Evolutionary conservation across 2,797 vertebrate genomes (phyloP), one percentile per base, ranked within the genome.

Genomic region (Poliocrania exsul): DNA sequence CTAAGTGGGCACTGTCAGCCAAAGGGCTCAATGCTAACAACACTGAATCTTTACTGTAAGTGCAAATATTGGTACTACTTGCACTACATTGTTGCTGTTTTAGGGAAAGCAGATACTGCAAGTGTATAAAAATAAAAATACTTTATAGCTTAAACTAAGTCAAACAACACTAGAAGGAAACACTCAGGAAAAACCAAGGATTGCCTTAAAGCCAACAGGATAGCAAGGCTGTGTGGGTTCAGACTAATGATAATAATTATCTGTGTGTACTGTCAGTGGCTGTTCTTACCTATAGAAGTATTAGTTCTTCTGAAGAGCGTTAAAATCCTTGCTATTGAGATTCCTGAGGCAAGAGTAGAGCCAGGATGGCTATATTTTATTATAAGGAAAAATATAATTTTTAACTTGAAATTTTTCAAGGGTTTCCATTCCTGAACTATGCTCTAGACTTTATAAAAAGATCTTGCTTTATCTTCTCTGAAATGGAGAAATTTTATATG

Each of bases 1-100:
- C 87, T 84, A 90, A 92, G 91, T 81, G 81, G 83, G 82, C 87
- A 87, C 91, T 88, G 89, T 72, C 51, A 95, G 86, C 92, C 95
- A 93, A 96, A 87, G 49, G 51, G 64, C 73, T 94, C 80, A 69
- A 67, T 50, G 91, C 88, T 83, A 92, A 86, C 88, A 84, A 92
- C 95, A 95, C 37, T 42, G 62, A 51, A 61, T 85, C 81, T 50
- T 47, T 54, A 75, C 83, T 91, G 16, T 83, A 94, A 88, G 83
- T 60, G 74, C 92, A 94, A 89, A 85, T 85, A 87, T 64, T 82
- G 89, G 91, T 87, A 60, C 51, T 58, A 25, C 65, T 92, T 10
- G 4, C 26, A n/a, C 72, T 64, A 29, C 53, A 70, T 82, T 29
- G 0, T 49, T 46, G 42, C 79, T 91, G 18, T 82, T 92, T 88